Base-by-base conservation (phyloP, 2,797 vertebrate genomes). In the Rhinatrema bivittatum region DNA sequence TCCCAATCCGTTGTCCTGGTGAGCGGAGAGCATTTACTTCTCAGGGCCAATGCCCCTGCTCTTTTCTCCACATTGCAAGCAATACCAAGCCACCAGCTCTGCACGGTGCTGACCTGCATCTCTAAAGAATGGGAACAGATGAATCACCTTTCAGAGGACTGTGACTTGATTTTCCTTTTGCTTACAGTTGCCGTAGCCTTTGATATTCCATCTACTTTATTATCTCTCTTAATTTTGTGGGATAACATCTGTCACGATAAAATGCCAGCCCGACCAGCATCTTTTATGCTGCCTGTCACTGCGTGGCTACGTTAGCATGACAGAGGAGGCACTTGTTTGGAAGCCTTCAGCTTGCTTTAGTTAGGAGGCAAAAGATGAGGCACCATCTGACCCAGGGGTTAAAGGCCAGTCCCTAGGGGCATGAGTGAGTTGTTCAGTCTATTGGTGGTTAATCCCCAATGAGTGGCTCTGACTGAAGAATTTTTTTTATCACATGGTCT, bases 391-490 rank as follows among this genome's bases (percentile, higher is more conserved):
- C 48, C 67, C 1, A 0, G 16, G 29, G 64, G 68, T 43, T 65
- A 68, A 53, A 57, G 75, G 73, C 74, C 59, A 61, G 12, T 42
- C 49, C 50, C 49, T 46, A 53, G 12, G 14, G 59, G 50, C 59
- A 65, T 46, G 60, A 50, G 30, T 0, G 2, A 22, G 28, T 52
- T 60, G 56, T 58, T 68, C 47, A 0, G 61, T 58, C 65, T 56
- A 60, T 65, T 74, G 14, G 1, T 49, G 47, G 43, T 39, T 76
- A 73, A 76, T 73, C 63, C 65, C 34, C 32, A 2, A 7, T 61
- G 72, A 78, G 72, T 64, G 45, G 54, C 51, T 66, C 65, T 68
- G 0, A 2, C 62, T 55, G 51, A 66, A 79, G 54, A 54, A 56
- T 52, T 65, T 62, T 65, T 76, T 76, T 67, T 67, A 70, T 58